Conservation (phyloP, 2,888 invertebrate genomes). For the Euzetes globulus region DNA sequence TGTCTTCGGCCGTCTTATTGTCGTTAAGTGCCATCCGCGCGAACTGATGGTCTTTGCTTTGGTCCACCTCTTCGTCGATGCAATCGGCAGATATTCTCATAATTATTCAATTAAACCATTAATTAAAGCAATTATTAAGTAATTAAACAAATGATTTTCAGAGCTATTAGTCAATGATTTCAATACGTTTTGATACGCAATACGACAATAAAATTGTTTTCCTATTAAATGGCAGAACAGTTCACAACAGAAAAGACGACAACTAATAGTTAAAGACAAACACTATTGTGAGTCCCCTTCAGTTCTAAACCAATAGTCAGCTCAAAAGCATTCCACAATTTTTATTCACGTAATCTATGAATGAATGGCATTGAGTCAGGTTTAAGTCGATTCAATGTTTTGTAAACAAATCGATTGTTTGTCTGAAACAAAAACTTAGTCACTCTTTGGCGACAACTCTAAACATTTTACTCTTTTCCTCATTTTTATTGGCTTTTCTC, state of each 20-base stretch:
- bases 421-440: no score
- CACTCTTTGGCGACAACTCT: no score
- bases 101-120: neutral
- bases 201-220: neutral
- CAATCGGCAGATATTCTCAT: constrained; percentile 19
- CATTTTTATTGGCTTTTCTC: no score
- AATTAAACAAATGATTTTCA: neutral
- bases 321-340: no score
- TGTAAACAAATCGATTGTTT: no score
- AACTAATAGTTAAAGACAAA: no score
- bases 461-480: no score
- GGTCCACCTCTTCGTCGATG: neutral
- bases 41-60: neutral
- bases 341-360: no score
- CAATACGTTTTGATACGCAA: constrained; percentile 4
- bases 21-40: neutral
- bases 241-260: neutral
- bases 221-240: neutral
- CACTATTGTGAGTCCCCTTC: no score
- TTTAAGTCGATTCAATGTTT: no score
- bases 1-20: neutral
- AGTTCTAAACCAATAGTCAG: no score
- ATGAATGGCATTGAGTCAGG: no score
- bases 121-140: neutral
- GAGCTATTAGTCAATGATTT: neutral